Conservation (phyloP, 1,140 invertebrate genomes). For the Palaemon carinicauda region DNA sequence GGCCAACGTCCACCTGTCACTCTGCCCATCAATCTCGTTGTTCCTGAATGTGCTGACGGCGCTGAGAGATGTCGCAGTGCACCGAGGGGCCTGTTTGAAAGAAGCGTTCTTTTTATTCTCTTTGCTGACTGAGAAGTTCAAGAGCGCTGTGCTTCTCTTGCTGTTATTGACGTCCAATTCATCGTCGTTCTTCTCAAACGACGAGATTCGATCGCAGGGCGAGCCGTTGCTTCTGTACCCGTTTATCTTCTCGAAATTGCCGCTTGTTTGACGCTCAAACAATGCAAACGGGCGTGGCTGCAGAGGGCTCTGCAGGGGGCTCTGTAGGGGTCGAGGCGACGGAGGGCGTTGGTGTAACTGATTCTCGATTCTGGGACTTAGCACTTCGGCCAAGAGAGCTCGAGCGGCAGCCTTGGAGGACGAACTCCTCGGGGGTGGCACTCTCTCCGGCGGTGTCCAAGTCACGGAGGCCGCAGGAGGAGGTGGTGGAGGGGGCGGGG, state of each 20-base stretch:
- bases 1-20: background rate
- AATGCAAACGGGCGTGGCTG: too few relatives aligned
- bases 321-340: background rate
- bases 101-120: background rate
- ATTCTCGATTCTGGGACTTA: background rate
- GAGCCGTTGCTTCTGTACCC: background rate
- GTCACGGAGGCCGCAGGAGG: background rate
- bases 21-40: background rate
- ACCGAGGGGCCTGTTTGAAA: background rate
- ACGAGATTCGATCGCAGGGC: background rate
- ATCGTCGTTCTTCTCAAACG: too few relatives aligned
- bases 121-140: background rate
- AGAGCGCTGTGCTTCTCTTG: too few relatives aligned
- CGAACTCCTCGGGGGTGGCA: background rate
- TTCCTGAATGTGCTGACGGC: background rate
- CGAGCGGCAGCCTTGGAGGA: constrained; percentile 25
- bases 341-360: background rate
- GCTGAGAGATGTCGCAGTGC: background rate
- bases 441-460: background rate
- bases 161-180: too few relatives aligned
- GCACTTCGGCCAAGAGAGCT: constrained; percentile 21
- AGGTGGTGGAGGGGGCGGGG: background rate
- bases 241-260: background rate
- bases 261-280: too few relatives aligned
- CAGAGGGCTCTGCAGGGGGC: too few relatives aligned